Base-by-base conservation (phyloP, 2,113 vertebrate species). In the Halcyon malimbica region DNA sequence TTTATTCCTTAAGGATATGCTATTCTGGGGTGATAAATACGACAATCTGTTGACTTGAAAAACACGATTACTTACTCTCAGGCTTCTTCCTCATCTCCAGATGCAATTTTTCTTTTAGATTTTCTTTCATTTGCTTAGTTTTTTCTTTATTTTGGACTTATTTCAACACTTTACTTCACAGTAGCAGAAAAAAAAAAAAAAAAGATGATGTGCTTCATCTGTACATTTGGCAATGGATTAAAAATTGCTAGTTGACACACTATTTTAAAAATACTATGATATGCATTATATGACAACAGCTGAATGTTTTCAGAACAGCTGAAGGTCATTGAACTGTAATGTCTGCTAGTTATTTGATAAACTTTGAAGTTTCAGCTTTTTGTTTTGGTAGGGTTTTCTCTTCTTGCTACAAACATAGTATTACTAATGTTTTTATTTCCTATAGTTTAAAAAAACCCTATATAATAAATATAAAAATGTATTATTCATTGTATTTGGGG, bases 111-210 rank as follows among this genome's bases (percentile, higher is more conserved):
- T 99, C 98, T 99, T 96, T 91, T 75, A 93, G 59, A 92, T 97
- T 98, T 98, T 98, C 96, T 98, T 99, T 98, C 93, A 82, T 97
- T 98, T 98, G 95, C 96, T 98, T 97, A 93, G 10, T 87, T 95
- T 97, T 97, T 97, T 98, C 98, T 99, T 99, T 99, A 98, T 99
- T 99, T 99, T 99, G 98, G 98, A 99, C 94, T 97, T 98, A 97
- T 98, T 98, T 98, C 96, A 98, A 96, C 93, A 90, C 97, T 97
- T 97, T 98, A 97, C 97, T 98, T 99, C 98, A 99, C 98, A 97
- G 98, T 99, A 98, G 99, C 98, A 94, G 94, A 11, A 37, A 53
- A 37, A 33, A 23, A 63, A 63, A 65, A 93, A 97, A 96, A 96
- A 95, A 94, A 87, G 91, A 95, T 97, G 98, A 99, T 98, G 74